Evolutionary conservation across 2,888 invertebrate genomes (phyloP), one percentile per base, ranked within the genome.

Genomic region (Lochmaea crataegi): DNA sequence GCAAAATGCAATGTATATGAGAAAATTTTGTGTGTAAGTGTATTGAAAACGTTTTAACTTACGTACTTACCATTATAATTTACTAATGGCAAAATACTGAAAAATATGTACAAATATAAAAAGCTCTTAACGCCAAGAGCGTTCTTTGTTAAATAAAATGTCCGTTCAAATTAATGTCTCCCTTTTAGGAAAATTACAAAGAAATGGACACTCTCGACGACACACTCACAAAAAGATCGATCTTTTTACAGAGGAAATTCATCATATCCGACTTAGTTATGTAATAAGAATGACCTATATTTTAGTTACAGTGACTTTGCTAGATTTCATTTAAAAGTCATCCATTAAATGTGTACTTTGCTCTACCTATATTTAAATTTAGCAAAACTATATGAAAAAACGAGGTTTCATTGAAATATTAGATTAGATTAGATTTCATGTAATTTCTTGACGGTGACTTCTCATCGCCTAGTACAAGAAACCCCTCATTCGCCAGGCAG

Each of bases 181-280:
- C 83, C 79, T 82, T 82, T 83, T 82, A 81, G 79, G 80, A 78
- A 77, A 81, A 82, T 82, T 82, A 82, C 81, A 82, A 82, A 82
- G 82, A 81, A 82, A 82, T 77, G 79, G 77, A 78, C 78, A 77
- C 77, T 77, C 77, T 78, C 76, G 76, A 73, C 77, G 78, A 77
- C 75, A 75, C 60, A 71, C 74, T 72, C 75, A 76, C 74, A 75
- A 78, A 78, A 78, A 81, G 80, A 38, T 38, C 32, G 32, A 38
- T 38, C 1, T 38, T 38, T 38, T 38, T 38, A 38, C 32, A 38
- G 32, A 38, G 32, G 32, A 38, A 5, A 7, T 7, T 9, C 67
- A 45, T 58, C 32, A 41, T 53, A 22, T 67, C 67, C 67, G 18
- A 57, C 57, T 57, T 7, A n/a, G 14, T 9, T 53, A 14, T n/a